These are phyloP conservation scores for Boloria euphrosyne DNA, from an alignment of 2,888 invertebrate genomes.

Conservation along the genomic window DNA sequence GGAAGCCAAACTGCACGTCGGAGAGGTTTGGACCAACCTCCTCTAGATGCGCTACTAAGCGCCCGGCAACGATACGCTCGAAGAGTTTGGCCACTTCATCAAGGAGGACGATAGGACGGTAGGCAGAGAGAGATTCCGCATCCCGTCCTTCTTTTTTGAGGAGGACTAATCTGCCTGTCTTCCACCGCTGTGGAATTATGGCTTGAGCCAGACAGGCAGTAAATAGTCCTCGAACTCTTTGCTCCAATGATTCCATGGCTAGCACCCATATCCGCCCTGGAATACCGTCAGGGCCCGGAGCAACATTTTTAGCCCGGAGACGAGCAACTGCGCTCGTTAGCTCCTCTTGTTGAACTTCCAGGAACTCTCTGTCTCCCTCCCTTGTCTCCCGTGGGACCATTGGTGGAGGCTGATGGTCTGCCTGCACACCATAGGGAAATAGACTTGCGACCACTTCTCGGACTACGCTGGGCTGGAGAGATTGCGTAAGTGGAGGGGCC, in stretches of 20 bases:
- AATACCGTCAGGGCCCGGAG: background rate
- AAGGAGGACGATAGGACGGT: background rate
- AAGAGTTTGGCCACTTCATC: background rate
- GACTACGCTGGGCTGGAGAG: conserved; percentile 1
- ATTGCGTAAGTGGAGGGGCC: conserved; percentile 3
- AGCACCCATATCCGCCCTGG: background rate
- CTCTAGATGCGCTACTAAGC: background rate
- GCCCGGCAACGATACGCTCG: too few relatives aligned
- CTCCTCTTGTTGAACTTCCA: background rate
- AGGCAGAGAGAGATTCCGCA: background rate
- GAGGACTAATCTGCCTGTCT: background rate
- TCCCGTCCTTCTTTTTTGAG: background rate
- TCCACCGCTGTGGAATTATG: background rate
- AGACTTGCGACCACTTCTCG: background rate
- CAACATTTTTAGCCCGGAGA: background rate
- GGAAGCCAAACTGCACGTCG: conserved; percentile 2
- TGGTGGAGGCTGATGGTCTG: background rate
- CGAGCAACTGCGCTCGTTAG: background rate
- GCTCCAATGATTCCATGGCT: background rate
- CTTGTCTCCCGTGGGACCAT: too few relatives aligned
- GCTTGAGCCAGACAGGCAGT: background rate
- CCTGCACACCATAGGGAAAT: conserved; percentile 7
- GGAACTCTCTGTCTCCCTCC: background rate
- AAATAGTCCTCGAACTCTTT: background rate
- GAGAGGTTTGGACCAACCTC: background rate